Evolutionary conservation across 2,888 invertebrate genomes (phyloP).

Genomic region (Polydrusus pterygomalis): DNA sequence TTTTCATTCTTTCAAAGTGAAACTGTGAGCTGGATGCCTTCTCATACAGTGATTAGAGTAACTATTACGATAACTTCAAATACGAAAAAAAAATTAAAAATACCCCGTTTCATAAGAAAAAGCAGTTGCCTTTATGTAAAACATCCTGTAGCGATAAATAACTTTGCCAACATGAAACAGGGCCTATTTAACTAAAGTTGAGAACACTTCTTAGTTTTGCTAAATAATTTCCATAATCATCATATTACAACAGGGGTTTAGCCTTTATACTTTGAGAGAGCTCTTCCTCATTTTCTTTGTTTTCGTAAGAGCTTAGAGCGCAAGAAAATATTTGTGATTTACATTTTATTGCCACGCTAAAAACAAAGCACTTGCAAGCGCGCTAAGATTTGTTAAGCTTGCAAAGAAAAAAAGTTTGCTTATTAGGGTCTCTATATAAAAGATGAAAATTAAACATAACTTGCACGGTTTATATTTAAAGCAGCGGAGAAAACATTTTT

Average conservation of each 20-base stretch:
- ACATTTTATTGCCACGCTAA: constrained; percentile 23
- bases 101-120: not conserved
- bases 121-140: not conserved
- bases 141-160: not conserved
- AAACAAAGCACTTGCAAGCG: constrained; percentile 10
- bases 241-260: constrained; percentile 35
- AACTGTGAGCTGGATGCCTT: too few relatives aligned
- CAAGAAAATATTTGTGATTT: constrained; percentile 23
- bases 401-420: not conserved
- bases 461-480: too few relatives aligned
- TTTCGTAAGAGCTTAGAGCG: constrained; percentile 12
- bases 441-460: too few relatives aligned
- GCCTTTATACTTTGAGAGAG: constrained; percentile 24
- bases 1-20: too few relatives aligned
- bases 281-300: constrained; percentile 33
- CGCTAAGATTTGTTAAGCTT: not conserved
- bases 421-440: not conserved
- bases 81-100: too few relatives aligned
- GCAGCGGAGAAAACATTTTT: too few relatives aligned
- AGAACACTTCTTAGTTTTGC: constrained; percentile 27
- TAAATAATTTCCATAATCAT: constrained; percentile 51
- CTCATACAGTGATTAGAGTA: too few relatives aligned
- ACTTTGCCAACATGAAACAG: constrained; percentile 14
- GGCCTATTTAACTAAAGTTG: constrained; percentile 11
- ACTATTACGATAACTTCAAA: too few relatives aligned